Base-by-base conservation (phyloP, 2,113 vertebrate species). In the Cheilinus undulatus region DNA sequence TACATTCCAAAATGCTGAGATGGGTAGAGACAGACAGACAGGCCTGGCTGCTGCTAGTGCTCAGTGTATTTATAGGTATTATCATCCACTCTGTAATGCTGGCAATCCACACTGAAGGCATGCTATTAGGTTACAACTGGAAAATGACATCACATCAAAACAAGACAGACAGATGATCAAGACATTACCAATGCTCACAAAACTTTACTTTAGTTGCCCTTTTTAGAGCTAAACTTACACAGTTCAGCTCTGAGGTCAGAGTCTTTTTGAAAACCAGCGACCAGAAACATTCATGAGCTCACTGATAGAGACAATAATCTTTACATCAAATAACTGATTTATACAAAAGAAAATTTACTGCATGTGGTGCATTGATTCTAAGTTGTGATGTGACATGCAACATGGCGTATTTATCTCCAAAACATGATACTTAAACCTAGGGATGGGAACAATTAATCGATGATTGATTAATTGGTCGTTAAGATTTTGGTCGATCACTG, bases 1-100 rank as follows among this genome's bases (percentile, higher is more conserved):
- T 89, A 72, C 87, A 92, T 92, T 89, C 87, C 82, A 80, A 65
- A 87, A 83, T 69, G 86, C 61, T 91, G 88, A 92, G 88, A 91
- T 86, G 87, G 77, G 76, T 38, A 83, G 64, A 61, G 73, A 82
- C 76, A 87, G 78, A 77, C 71, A 59, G 73, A 86, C 76, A 77
- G 62, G 71, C 65, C 69, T 86, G 86, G 76, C 76, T 65, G 75
- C 64, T 67, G 64, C 54, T 63, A 69, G 68, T 66, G 73, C 50
- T n/a, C 46, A 61, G 66, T 72, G 36, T 87, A 89, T 89, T 89
- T 87, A 83, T 88, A 85, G 78, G 75, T 67, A 88, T 89, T 87
- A 89, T 92, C 83, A 84, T 84, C 53, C 43, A 62, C 50, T 68
- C 62, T 80, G 81, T 76, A 67, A 81, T 85, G 79, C 58, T 79